phyloP scores from a whole-genome alignment of 2,888 invertebrate genomes.

The Archips xylosteana region DNA sequence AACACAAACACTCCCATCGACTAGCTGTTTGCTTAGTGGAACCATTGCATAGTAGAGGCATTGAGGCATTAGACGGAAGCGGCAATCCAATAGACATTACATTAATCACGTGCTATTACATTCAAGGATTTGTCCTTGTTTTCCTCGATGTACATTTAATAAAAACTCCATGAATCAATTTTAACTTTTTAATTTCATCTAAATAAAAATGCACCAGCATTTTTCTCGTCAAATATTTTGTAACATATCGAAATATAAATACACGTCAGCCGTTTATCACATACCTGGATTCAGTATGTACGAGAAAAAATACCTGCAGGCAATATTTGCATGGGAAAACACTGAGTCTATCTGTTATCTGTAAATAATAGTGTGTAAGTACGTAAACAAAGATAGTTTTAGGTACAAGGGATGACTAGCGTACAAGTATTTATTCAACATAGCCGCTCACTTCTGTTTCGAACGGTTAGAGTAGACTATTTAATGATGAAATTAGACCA shows the following conservation, averaged over 20 bases:
- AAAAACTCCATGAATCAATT: conserved; percentile 16
- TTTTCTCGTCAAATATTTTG: conserved; percentile 8
- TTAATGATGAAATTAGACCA: no score
- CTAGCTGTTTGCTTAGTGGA: conserved; percentile 73
- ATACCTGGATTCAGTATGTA: conserved; percentile 12
- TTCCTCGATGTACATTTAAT: conserved; percentile 28
- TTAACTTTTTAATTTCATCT: conserved; percentile 13
- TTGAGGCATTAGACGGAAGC: conserved; percentile 37
- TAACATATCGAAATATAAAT: not conserved
- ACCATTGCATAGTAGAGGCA: conserved; percentile 34
- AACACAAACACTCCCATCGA: conserved; percentile 64
- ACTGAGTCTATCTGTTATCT: no score
- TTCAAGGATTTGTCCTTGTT: conserved; percentile 59
- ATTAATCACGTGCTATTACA: conserved; percentile 57
- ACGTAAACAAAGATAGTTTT: no score
- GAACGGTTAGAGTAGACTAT: no score
- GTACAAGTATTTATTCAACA: no score
- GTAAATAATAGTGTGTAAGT: not conserved
- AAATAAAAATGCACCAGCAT: not conserved
- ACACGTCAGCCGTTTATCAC: not conserved
- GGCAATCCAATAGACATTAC: conserved; percentile 66
- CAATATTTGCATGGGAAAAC: not conserved
- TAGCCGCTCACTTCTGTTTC: no score
- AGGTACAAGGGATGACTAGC: no score
- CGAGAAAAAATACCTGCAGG: not conserved